phyloP scores from a whole-genome alignment of 2,113 vertebrate genomes.

The Ciconia maguari region DNA sequence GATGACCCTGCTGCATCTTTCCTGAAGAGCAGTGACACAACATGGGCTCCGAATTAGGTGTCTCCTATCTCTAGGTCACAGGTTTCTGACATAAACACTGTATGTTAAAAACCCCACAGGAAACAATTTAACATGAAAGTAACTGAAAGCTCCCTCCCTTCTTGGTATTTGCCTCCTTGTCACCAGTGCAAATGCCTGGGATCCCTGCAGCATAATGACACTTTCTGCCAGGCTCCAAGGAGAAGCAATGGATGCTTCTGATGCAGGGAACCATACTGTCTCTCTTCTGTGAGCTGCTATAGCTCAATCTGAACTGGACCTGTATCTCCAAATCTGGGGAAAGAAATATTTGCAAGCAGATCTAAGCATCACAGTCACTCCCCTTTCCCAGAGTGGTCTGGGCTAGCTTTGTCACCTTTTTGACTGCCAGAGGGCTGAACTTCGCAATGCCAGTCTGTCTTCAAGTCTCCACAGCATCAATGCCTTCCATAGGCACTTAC shows the following conservation, averaged over 20 bases:
- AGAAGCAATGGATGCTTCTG: neutral
- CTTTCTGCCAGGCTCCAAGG: neutral
- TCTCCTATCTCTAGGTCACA: neutral
- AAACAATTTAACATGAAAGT: neutral
- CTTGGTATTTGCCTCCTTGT: neutral
- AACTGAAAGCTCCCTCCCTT: neutral
- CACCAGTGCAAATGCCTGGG: neutral
- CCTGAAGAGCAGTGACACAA: neutral
- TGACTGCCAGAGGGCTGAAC: neutral
- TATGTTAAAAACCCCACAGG: neutral
- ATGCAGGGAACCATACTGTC: neutral
- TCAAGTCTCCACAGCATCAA: neutral
- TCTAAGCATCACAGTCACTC: neutral
- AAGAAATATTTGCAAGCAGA: neutral
- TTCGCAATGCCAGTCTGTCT: neutral
- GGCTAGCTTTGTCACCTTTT: neutral
- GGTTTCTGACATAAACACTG: neutral
- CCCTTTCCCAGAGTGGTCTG: neutral
- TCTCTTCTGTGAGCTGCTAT: neutral
- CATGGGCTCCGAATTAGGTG: fast-evolving
- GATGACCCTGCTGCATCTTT: neutral
- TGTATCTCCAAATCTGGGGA: neutral
- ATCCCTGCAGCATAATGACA: neutral
- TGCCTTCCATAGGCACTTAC: neutral
- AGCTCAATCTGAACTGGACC: neutral